These are phyloP conservation scores for Ruditapes philippinarum DNA, from an alignment of 1,140 invertebrate genomes.

Conservation along the genomic window DNA sequence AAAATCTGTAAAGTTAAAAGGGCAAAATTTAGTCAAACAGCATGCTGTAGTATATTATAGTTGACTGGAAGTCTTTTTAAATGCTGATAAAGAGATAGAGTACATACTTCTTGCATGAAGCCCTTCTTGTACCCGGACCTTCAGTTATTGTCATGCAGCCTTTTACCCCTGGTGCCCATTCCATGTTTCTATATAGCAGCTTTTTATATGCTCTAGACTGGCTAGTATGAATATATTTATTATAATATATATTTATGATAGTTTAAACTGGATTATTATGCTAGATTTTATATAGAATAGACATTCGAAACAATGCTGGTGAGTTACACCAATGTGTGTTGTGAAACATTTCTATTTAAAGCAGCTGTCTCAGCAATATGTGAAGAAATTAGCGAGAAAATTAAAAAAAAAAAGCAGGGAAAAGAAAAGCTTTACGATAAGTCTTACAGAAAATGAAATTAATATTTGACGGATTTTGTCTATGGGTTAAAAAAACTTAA, in stretches of 20 bases:
- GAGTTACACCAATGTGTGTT: constrained; percentile 8
- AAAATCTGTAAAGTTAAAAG: too few relatives aligned
- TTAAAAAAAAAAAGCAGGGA: too few relatives aligned
- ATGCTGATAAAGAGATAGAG: too few relatives aligned
- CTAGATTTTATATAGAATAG: neutral
- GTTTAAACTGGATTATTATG: neutral
- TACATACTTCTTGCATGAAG: constrained; percentile 2
- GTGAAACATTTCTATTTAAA: neutral
- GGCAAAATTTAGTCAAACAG: too few relatives aligned
- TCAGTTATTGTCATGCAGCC: constrained; percentile 1
- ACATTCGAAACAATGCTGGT: constrained; percentile 11
- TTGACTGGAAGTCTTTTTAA: too few relatives aligned
- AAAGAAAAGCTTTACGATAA: too few relatives aligned
- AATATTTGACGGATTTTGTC: too few relatives aligned
- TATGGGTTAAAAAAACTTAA: too few relatives aligned
- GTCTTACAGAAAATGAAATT: too few relatives aligned
- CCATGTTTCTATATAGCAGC: neutral
- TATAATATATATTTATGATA: neutral
- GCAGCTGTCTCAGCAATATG: neutral
- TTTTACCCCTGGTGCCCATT: neutral
- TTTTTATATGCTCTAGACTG: neutral
- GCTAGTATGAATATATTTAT: too few relatives aligned
- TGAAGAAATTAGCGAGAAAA: too few relatives aligned
- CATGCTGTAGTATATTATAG: too few relatives aligned
- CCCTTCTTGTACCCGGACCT: neutral